Conservation (phyloP, 2,113 vertebrate species). For the Stigmatopora nigra region DNA sequence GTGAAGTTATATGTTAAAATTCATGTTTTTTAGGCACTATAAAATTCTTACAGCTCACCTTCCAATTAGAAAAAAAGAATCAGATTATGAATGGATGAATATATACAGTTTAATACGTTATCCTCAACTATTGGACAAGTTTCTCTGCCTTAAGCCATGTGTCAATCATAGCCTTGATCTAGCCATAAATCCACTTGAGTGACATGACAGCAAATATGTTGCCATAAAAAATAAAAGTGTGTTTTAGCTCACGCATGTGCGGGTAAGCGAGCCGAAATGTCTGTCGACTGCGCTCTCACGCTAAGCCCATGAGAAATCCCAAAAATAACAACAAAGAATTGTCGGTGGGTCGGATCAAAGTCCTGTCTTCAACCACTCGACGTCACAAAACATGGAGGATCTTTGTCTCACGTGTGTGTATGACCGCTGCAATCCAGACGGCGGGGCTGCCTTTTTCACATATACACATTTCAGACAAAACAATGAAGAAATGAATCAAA, state of each 20-base stretch:
- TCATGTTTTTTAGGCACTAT: too few relatives aligned
- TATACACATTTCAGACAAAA: neutral
- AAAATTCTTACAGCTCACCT: too few relatives aligned
- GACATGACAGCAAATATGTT: slow-evolving; percentile 37
- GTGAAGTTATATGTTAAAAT: too few relatives aligned
- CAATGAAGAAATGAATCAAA: neutral
- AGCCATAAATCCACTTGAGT: slow-evolving; percentile 31
- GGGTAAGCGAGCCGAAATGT: slow-evolving; percentile 34
- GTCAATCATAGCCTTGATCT: slow-evolving; percentile 13
- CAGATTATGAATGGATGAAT: too few relatives aligned
- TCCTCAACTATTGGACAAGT: slow-evolving; percentile 3
- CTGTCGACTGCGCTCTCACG: slow-evolving; percentile 59
- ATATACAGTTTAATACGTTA: too few relatives aligned
- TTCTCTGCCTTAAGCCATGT: slow-evolving; percentile 17
- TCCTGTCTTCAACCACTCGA: slow-evolving; percentile 58
- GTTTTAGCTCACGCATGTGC: slow-evolving; percentile 18
- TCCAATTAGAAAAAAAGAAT: too few relatives aligned
- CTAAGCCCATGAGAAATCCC: slow-evolving; percentile 61
- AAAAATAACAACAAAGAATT: slow-evolving; percentile 70
- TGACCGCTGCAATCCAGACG: slow-evolving; percentile 46
- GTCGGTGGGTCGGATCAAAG: slow-evolving; percentile 67
- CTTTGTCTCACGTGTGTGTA: slow-evolving; percentile 17
- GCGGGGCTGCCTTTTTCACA: slow-evolving; percentile 6
- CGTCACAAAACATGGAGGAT: slow-evolving; percentile 36
- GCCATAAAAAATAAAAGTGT: slow-evolving; percentile 26